A percentile compares a stretch with the other conserved stretches of the same genome.
Evolutionary conservation across 2,113 vertebrate genomes (phyloP).

Genomic region (Bombycilla garrulus): DNA sequence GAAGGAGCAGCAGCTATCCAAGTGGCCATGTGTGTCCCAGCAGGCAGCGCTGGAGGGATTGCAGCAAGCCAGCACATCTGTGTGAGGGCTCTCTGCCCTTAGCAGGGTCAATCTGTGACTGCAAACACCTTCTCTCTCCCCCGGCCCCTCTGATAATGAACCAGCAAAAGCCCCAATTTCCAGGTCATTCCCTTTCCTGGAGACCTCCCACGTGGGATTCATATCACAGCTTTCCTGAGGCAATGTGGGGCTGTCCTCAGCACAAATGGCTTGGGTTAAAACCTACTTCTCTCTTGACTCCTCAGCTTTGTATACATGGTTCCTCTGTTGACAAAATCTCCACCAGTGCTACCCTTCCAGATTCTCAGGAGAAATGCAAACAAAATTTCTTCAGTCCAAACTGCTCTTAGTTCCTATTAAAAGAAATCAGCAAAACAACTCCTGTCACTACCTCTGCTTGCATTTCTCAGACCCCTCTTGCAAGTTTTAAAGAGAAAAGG

Average conservation of each 20-base stretch:
- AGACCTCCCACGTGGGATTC: background rate
- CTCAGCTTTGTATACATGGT: background rate
- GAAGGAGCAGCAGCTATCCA: background rate
- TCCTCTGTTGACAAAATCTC: background rate
- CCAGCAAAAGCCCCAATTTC: background rate
- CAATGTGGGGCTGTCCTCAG: background rate
- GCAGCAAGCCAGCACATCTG: background rate
- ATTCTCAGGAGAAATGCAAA: background rate
- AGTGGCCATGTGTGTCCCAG: background rate
- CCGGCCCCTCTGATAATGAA: background rate
- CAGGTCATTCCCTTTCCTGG: background rate
- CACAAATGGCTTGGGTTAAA: background rate
- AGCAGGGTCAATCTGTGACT: background rate
- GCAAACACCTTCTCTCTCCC: fast-evolving
- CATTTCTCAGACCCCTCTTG: background rate
- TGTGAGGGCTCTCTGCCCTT: background rate
- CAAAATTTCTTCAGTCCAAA: background rate
- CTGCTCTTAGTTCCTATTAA: background rate
- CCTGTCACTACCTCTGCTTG: background rate
- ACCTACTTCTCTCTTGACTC: background rate
- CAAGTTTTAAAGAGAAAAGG: background rate
- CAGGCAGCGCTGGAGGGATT: background rate
- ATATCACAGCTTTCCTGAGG: background rate
- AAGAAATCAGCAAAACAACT: background rate
- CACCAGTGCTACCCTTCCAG: background rate